Evolutionary conservation across 2,113 vertebrate genomes (phyloP).

Genomic region (Cebidichthys violaceus): DNA sequence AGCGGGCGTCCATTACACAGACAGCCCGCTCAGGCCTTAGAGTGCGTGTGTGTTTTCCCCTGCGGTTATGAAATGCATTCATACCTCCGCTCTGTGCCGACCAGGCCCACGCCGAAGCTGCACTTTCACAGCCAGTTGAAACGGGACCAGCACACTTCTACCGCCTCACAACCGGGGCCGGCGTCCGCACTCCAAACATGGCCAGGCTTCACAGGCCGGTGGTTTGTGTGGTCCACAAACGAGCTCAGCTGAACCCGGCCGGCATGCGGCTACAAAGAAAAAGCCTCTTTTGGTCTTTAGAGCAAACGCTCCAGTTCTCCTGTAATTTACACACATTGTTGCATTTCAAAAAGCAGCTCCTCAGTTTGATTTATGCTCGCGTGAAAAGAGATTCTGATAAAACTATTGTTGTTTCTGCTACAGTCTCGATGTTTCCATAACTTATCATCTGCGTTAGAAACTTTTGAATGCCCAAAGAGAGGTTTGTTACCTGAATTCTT

Average conservation of each 20-base stretch:
- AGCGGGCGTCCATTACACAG: conserved; percentile 5
- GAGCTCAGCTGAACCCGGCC: conserved; percentile 4
- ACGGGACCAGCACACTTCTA: background rate
- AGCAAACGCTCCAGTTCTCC: background rate
- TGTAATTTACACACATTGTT: background rate
- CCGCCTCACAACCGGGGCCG: background rate
- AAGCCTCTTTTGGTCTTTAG: background rate
- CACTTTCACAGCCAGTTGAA: conserved; percentile 11
- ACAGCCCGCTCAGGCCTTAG: conserved; percentile 8
- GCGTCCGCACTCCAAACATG: conserved; percentile 2
- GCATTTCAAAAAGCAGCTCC: background rate
- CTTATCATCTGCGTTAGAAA: background rate
- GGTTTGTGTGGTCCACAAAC: background rate
- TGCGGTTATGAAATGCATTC: conserved; percentile 14
- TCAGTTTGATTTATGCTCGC: background rate
- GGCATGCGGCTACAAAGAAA: background rate
- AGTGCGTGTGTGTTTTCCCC: background rate
- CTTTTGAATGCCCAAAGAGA: no score
- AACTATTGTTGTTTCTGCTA: background rate
- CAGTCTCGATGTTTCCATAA: background rate
- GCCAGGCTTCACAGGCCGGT: background rate
- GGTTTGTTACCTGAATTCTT: conserved; percentile 3
- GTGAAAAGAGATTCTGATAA: background rate
- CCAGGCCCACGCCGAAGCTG: background rate
- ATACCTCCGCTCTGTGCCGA: conserved; percentile 1